A percentile compares a stretch with the other conserved stretches of the same genome.
Evolutionary conservation across 1,140 invertebrate species (phyloP).

Genomic region (Notospermus geniculatus): DNA sequence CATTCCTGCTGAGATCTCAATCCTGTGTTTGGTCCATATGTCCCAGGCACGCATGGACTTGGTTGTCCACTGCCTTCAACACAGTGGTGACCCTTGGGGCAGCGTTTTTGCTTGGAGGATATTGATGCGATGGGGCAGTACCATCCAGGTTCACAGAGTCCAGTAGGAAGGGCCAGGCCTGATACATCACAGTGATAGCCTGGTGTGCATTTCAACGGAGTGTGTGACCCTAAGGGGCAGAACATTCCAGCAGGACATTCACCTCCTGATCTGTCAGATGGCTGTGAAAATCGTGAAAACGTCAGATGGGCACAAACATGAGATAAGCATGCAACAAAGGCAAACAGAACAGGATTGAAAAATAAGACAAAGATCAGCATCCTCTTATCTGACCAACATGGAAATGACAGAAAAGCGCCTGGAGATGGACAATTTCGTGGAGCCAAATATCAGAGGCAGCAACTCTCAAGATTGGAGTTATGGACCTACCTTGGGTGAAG

Average conservation of each 20-base stretch:
- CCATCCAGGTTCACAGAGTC: slow-evolving; percentile 40
- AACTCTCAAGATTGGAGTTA: too few relatives aligned
- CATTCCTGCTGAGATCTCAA: slow-evolving; percentile 36
- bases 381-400: too few relatives aligned
- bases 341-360: too few relatives aligned
- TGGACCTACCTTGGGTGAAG: background rate
- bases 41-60: slow-evolving; percentile 43
- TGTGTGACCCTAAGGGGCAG: slow-evolving; percentile 41
- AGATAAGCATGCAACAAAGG: too few relatives aligned
- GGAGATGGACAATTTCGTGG: too few relatives aligned
- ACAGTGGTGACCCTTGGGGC: slow-evolving; percentile 47
- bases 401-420: too few relatives aligned
- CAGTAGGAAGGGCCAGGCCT: slow-evolving; percentile 32
- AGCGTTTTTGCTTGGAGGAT: slow-evolving; percentile 31
- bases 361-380: too few relatives aligned
- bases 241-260: slow-evolving; percentile 39
- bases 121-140: slow-evolving; percentile 44
- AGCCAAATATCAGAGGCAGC: too few relatives aligned
- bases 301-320: too few relatives aligned
- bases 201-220: slow-evolving; percentile 38
- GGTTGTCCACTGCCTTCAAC: slow-evolving; percentile 37
- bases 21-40: slow-evolving; percentile 31
- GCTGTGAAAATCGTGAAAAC: too few relatives aligned
- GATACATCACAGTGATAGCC: slow-evolving; percentile 42
- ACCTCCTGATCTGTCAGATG: slow-evolving; percentile 26